Evolutionary conservation across 2,113 vertebrate species (phyloP).

Genomic region (Pelecanoides urinatrix): DNA sequence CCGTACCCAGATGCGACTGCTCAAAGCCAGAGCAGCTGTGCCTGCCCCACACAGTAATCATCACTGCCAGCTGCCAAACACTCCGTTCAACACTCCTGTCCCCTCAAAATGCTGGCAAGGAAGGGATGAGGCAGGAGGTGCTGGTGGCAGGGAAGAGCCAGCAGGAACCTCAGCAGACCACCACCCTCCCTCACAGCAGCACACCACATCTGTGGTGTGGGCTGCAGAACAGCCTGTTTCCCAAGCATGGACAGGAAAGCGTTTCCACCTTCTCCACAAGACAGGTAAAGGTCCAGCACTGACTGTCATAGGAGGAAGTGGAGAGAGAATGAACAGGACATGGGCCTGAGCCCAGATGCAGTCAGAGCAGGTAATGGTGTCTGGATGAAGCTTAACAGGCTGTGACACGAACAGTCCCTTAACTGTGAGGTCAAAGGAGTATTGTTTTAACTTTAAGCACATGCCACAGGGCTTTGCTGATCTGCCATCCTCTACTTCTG

Average conservation of each 20-base stretch:
- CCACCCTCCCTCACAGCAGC: background rate
- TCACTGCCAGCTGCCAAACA: background rate
- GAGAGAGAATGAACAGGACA: background rate
- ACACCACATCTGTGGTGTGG: fast-evolving
- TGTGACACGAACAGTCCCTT: background rate
- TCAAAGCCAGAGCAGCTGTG: fast-evolving
- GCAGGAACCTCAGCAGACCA: background rate
- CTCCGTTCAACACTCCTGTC: background rate
- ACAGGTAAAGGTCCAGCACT: background rate
- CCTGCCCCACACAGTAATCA: background rate
- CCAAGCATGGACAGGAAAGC: background rate
- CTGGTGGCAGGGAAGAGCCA: background rate
- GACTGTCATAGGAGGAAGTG: background rate
- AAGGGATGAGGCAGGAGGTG: background rate
- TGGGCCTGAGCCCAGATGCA: fast-evolving
- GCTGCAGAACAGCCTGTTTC: background rate
- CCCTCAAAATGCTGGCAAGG: background rate
- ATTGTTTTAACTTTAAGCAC: background rate
- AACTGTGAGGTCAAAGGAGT: fast-evolving
- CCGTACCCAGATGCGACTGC: fast-evolving
- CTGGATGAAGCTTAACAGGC: background rate
- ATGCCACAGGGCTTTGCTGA: background rate
- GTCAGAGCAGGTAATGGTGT: background rate
- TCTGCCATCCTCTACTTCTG: background rate
- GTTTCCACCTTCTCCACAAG: background rate